A percentile compares a stretch with the other conserved stretches of the same genome.
Conservation (phyloP, 2,888 invertebrate species). For the Anoplius nigerrimus region DNA sequence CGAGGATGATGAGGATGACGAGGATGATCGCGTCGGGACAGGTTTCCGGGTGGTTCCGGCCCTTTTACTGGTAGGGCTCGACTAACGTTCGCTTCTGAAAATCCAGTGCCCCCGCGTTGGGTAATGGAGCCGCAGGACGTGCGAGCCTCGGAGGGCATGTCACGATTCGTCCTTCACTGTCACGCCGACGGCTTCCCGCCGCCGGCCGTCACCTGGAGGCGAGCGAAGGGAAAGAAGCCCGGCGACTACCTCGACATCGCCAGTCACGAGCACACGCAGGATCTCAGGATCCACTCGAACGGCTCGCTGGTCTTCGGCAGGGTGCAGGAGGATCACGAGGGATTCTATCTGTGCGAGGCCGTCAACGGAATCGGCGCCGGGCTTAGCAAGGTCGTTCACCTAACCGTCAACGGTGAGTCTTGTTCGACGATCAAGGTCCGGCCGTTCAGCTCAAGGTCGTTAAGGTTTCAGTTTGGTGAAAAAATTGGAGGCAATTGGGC, state of each 20-base stretch:
- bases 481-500: no score
- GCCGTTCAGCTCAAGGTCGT: no score
- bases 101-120: conserved; percentile 91
- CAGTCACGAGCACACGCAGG: conserved; percentile 69
- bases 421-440: no score
- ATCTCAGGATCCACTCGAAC: conserved; percentile 80
- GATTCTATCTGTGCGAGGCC: conserved; percentile 95
- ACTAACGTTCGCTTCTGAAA: neutral
- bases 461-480: no score
- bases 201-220: conserved; percentile 91
- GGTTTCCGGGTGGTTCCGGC: no score
- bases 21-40: no score
- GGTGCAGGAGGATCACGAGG: conserved; percentile 91
- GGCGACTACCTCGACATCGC: conserved; percentile 72
- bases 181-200: conserved; percentile 95
- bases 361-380: conserved; percentile 94
- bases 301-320: conserved; percentile 89
- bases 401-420: conserved; percentile 88
- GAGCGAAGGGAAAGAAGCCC: conserved; percentile 83
- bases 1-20: no score
- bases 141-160: conserved; percentile 73
- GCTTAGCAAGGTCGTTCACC: conserved; percentile 92
- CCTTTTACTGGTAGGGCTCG: no score
- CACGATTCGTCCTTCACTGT: conserved; percentile 83
- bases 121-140: conserved; percentile 91